Evolutionary conservation across 1,140 invertebrate species (phyloP).

Genomic region (Armadillidium nasatum): DNA sequence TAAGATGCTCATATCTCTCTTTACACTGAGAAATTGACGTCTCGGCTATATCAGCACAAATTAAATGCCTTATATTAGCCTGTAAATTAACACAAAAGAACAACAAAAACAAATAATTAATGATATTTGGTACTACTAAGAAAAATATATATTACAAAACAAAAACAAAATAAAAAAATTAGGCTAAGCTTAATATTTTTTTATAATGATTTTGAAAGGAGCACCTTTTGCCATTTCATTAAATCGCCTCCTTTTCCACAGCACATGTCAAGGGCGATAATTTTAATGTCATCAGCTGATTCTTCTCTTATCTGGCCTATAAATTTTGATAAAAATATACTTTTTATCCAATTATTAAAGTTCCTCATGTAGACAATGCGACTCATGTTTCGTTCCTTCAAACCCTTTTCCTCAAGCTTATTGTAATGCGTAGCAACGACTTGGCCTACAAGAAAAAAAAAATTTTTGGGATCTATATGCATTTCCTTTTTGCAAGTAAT

Average conservation of each 20-base stretch:
- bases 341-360: slow-evolving; percentile 99
- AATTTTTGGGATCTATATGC: too few species aligned
- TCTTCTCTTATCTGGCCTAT: slow-evolving; percentile 56
- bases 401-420: slow-evolving; percentile 70
- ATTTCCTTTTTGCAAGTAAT: too few species aligned
- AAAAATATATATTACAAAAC: too few species aligned
- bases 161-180: too few species aligned
- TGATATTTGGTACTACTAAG: too few species aligned
- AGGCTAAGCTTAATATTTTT: too few species aligned
- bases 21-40: slow-evolving; percentile 80
- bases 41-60: slow-evolving; percentile 91
- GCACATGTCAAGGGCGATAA: slow-evolving; percentile 59
- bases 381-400: slow-evolving; percentile 72
- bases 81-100: slow-evolving; percentile 23
- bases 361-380: slow-evolving; percentile 90
- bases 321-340: slow-evolving; percentile 50
- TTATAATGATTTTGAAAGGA: not conserved
- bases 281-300: slow-evolving; percentile 55
- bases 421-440: slow-evolving; percentile 80
- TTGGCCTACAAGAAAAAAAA: slow-evolving; percentile 14
- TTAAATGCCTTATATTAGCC: slow-evolving; percentile 68
- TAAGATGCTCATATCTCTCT: slow-evolving; percentile 54
- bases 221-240: slow-evolving; percentile 84
- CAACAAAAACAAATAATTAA: not conserved
- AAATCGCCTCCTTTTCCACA: slow-evolving; percentile 95